Conservation (phyloP, 1,140 invertebrate genomes). For the Lethrus apterus region DNA sequence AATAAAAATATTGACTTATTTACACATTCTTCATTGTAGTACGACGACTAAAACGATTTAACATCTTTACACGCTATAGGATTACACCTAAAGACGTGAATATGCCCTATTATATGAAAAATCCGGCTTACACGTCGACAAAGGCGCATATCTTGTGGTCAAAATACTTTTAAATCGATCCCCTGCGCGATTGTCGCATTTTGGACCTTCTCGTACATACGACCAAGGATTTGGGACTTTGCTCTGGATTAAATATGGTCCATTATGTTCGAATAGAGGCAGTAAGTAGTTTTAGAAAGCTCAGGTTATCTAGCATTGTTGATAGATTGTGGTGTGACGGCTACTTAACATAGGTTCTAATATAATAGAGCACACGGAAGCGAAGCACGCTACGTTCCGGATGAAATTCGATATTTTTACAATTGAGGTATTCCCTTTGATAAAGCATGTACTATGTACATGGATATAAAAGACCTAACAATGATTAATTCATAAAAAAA, state of each 20-base stretch:
- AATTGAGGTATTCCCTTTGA: no score
- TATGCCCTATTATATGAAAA: conserved; percentile 11
- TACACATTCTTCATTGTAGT: conserved; percentile 2
- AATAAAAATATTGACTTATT: conserved; percentile 10
- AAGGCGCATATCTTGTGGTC: conserved; percentile 6
- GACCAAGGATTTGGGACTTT: neutral
- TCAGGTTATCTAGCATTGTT: conserved; percentile 25
- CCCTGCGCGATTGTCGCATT: conserved; percentile 1
- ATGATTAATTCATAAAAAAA: no score
- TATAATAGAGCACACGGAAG: conserved; percentile 26
- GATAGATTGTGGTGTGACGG: conserved; percentile 20
- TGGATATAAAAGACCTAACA: no score
- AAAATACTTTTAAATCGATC: conserved; percentile 15
- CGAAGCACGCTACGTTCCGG: conserved; percentile 18
- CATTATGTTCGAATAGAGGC: conserved; percentile 16
- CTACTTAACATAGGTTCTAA: conserved; percentile 23
- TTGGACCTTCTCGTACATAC: conserved; percentile 5
- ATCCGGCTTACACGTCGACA: conserved; percentile 12
- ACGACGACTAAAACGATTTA: conserved; percentile 3
- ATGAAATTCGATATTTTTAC: conserved; percentile 22
- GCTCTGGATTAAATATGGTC: conserved; percentile 17
- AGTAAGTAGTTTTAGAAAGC: conserved; percentile 14
- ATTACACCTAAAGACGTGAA: conserved; percentile 3
- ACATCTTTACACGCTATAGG: conserved; percentile 10
- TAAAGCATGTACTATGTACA: no score